A percentile compares a stretch with the other conserved stretches of the same genome.
phyloP scores from a whole-genome alignment of 2,797 vertebrate species.

The Pseudocheirus occidentalis region DNA sequence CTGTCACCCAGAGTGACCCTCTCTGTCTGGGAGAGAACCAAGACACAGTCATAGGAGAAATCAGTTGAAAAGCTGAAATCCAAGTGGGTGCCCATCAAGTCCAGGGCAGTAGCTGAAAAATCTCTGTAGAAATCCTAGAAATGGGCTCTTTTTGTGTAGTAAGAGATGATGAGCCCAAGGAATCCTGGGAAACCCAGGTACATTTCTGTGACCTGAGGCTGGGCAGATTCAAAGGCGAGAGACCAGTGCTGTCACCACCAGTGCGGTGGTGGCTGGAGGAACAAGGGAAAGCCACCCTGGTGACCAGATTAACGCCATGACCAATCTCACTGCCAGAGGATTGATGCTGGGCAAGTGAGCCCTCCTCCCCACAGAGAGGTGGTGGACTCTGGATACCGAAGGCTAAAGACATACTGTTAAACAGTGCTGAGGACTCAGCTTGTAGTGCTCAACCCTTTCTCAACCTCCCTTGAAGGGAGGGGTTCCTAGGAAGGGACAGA shows the following conservation, averaged over 20 bases:
- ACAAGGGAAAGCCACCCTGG: not conserved
- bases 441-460: not conserved
- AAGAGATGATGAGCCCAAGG: not conserved
- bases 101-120: not conserved
- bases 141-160: not conserved
- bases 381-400: not conserved
- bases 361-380: not conserved
- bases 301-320: not conserved
- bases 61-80: not conserved
- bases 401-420: not conserved
- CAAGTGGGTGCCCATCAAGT: not conserved
- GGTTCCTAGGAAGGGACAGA: not conserved
- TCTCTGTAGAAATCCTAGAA: not conserved
- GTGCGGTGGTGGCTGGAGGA: accelerated
- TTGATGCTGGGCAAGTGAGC: not conserved
- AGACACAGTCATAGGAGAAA: not conserved
- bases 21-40: not conserved
- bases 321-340: not conserved
- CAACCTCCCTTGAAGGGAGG: not conserved
- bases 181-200: not conserved
- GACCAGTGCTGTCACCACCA: not conserved
- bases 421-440: not conserved
- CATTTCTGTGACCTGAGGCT: not conserved
- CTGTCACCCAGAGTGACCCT: not conserved
- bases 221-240: not conserved